These are phyloP conservation scores for Tauraco hartlaubi DNA, from an alignment of 2,797 vertebrate genomes.

Conservation along the genomic window DNA sequence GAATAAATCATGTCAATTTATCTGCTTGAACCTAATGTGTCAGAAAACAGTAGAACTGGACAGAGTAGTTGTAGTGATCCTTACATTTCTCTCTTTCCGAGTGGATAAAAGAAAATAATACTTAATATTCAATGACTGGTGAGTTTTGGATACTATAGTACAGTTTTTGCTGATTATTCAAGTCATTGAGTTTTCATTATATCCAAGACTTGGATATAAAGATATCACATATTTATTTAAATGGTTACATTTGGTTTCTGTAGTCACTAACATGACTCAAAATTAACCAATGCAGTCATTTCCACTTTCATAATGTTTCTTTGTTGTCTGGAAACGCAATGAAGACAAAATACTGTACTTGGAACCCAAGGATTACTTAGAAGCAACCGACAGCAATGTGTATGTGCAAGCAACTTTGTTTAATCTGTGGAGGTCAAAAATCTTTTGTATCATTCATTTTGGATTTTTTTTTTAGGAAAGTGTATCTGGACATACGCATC, in stretches of 20 bases:
- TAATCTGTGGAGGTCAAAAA: background rate
- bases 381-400: background rate
- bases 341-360: background rate
- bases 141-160: background rate
- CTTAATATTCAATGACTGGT: background rate
- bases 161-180: background rate
- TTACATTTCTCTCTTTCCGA: background rate
- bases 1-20: background rate
- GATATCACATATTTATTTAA: background rate
- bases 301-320: background rate
- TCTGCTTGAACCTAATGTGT: background rate
- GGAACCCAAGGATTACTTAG: background rate
- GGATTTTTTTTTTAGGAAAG: background rate
- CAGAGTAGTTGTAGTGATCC: background rate
- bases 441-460: background rate
- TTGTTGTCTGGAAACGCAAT: background rate
- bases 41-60: background rate
- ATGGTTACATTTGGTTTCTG: background rate
- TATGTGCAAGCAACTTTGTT: background rate
- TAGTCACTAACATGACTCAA: background rate
- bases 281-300: background rate
- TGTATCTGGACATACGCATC: constrained; percentile 3
- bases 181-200: background rate
- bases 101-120: background rate
- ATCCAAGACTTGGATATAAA: background rate